Percentiles rank a stretch among this genome's conserved stretches.
Evolutionary conservation across 2,888 invertebrate species (phyloP).

Genomic region (Empis stercorea): DNA sequence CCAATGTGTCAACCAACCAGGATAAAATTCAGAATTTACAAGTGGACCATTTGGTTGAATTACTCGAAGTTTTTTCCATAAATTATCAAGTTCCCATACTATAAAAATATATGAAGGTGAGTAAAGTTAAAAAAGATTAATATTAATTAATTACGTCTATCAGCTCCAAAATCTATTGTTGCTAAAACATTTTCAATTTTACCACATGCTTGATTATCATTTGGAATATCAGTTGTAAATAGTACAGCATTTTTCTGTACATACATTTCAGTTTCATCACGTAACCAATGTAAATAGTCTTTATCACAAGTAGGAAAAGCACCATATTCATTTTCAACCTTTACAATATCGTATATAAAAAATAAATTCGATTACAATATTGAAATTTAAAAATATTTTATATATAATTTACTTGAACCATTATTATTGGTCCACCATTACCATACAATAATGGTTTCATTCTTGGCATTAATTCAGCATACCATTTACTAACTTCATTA

Average conservation of each 20-base stretch:
- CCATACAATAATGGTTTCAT: constrained; percentile 39
- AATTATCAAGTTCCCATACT: constrained; percentile 27
- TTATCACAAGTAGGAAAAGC: constrained; percentile 59
- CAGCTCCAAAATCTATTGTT: constrained; percentile 62
- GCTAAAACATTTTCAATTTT: constrained; percentile 56
- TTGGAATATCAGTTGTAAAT: constrained; percentile 71
- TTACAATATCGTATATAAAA: background rate
- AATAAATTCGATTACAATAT: background rate
- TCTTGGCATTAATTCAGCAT: constrained; percentile 39
- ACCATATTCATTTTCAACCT: constrained; percentile 80
- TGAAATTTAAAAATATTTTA: background rate
- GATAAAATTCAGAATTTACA: constrained; percentile 85
- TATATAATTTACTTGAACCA: constrained; percentile 52
- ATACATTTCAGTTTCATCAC: constrained; percentile 44
- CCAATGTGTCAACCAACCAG: constrained; percentile 90
- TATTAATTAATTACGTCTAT: constrained; percentile 28
- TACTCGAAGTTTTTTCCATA: constrained; percentile 39
- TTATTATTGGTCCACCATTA: constrained; percentile 75
- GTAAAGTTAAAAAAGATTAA: background rate
- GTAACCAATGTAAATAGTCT: constrained; percentile 51
- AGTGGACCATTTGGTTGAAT: constrained; percentile 59
- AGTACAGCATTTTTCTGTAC: constrained; percentile 41
- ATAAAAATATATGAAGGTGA: background rate
- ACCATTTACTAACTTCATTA: constrained; percentile 40
- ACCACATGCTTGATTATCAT: constrained; percentile 43